phyloP scores from a whole-genome alignment of 2,888 invertebrate genomes.

The Spodoptera exigua region DNA sequence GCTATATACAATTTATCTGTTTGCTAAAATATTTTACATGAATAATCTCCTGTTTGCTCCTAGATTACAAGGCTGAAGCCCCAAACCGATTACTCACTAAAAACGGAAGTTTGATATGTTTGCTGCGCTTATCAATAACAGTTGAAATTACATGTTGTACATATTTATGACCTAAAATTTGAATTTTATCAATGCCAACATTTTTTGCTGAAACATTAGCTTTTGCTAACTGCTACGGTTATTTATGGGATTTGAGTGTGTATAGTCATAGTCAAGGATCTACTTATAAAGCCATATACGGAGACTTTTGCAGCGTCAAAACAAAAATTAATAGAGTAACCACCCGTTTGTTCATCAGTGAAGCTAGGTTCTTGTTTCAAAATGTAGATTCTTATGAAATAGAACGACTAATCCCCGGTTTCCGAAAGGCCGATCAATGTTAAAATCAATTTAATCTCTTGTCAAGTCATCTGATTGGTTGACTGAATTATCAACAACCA shows the following conservation, averaged over 20 bases:
- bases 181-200: slow-evolving; percentile 37
- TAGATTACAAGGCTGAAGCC: slow-evolving; percentile 35
- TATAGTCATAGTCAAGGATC: too few species aligned
- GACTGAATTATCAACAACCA: too few species aligned
- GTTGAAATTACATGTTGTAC: slow-evolving; percentile 36
- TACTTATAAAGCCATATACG: too few species aligned
- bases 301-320: too few species aligned
- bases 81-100: slow-evolving; percentile 13
- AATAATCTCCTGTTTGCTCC: slow-evolving; percentile 29
- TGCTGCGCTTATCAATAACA: slow-evolving; percentile 42
- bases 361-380: too few species aligned
- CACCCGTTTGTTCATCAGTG: too few species aligned
- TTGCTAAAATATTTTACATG: slow-evolving; percentile 22
- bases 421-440: too few species aligned
- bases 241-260: not conserved
- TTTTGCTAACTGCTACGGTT: slow-evolving; percentile 2
- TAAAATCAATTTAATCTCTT: too few species aligned
- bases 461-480: too few species aligned
- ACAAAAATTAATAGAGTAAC: too few species aligned
- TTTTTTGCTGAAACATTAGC: slow-evolving; percentile 21
- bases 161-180: slow-evolving; percentile 49
- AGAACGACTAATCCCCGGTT: too few species aligned
- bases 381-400: too few species aligned
- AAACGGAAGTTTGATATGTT: slow-evolving; percentile 54
- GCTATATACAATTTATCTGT: slow-evolving; percentile 12